Base-by-base conservation (phyloP, 1,140 invertebrate species). In the Chelonus insularis region DNA sequence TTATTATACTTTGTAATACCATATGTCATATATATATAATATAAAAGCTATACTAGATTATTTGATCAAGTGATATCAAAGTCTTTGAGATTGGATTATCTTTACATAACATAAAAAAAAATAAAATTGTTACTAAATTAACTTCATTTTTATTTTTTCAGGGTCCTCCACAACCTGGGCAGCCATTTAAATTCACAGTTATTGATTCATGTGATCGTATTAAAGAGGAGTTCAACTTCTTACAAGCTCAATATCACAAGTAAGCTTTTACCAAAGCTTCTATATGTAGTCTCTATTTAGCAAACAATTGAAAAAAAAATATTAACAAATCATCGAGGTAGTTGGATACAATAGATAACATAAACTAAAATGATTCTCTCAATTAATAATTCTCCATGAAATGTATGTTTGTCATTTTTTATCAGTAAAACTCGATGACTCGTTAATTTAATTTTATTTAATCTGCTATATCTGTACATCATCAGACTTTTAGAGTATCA, bases 151-250 rank as follows among this genome's bases (percentile, higher is more conserved):
- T 67, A 76, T 72, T 72, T 68, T 86, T 86, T 5, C 86, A 94
- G 91, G 91, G 90, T 71, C 91, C 91, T 57, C 91, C 90, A 59
- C 90, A 91, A 69, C 90, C 91, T 60, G 89, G 90, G 37, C 91
- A 95, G 76, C 91, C 91, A 45, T 92, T 95, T 74, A 96, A 96
- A 81, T 96, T 96, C 80, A 95, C 94, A 14, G 89, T 97, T 58
- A 86, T 87, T 21, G 95, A 97, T 77, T 94, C 92, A 21, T 93
- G 94, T 79, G 95, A 97, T 76, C 85, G 94, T 70, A 97, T 95
- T 72, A 94, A 94, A 77, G 91, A 94, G 76, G 92, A 94, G 79
- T 93, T 93, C 71, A 91, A 88, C 76, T 93, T 92, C 77, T 80
- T 94, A 36, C 91, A 94, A 78, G 88, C 89, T 2, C 92, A 94